These are phyloP conservation scores for Crocallis elinguaria DNA, from an alignment of 2,888 invertebrate species.

Conservation along the genomic window DNA sequence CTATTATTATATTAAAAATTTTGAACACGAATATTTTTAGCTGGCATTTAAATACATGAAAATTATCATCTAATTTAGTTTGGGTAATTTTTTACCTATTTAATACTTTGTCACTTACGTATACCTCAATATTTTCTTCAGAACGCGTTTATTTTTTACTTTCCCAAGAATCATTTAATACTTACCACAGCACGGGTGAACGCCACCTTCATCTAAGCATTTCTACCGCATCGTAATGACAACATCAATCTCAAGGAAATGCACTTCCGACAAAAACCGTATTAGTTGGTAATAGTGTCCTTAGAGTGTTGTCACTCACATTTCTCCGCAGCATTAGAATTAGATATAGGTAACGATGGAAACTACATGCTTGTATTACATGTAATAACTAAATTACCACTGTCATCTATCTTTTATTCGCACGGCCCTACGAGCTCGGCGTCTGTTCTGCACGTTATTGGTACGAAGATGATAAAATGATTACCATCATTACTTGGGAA, in stretches of 20 bases:
- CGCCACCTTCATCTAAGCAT: slow-evolving; percentile 26
- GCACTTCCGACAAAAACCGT: slow-evolving; percentile 36
- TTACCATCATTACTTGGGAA: slow-evolving; percentile 77
- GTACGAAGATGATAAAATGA: slow-evolving; percentile 80
- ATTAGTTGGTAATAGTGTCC: slow-evolving; percentile 32
- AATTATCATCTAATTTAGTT: too few species aligned
- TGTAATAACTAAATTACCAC: slow-evolving; percentile 58
- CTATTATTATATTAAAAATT: too few species aligned
- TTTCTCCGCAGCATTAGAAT: slow-evolving; percentile 29
- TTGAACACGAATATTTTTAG: too few species aligned
- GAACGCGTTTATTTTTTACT: slow-evolving; percentile 7
- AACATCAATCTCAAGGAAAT: slow-evolving; percentile 36
- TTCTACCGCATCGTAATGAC: slow-evolving; percentile 34
- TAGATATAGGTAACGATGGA: slow-evolving; percentile 39
- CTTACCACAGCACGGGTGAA: slow-evolving; percentile 8
- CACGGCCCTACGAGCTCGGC: slow-evolving; percentile 51
- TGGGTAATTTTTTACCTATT: too few species aligned
- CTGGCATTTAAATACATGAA: too few species aligned
- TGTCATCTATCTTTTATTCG: slow-evolving; percentile 64
- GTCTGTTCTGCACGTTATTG: slow-evolving; percentile 50
- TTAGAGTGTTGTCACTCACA: slow-evolving; percentile 31
- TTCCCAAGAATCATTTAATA: slow-evolving; percentile 6
- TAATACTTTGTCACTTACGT: too few species aligned
- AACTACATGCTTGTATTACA: slow-evolving; percentile 33
- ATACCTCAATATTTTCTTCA: background rate